Conservation (phyloP, 53 echinoderm and acorn worm species). For the Luidia sarsii region DNA sequence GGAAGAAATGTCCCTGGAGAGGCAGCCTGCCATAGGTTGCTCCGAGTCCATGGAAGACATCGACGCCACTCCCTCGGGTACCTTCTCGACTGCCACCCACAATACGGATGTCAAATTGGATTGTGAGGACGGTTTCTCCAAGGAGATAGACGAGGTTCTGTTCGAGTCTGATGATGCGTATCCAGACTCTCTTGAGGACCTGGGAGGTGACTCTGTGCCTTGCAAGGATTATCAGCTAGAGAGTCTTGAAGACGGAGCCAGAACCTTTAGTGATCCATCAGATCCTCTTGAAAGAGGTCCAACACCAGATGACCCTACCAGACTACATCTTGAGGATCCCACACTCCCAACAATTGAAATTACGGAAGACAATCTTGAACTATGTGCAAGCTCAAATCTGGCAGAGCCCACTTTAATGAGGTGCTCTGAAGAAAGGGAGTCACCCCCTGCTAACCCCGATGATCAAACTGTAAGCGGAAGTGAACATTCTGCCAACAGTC, state of each 20-base stretch:
- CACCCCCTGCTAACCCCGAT: neutral
- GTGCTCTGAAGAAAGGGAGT: neutral
- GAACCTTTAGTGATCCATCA: neutral
- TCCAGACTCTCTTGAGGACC: slow-evolving; percentile 22
- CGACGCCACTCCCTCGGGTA: neutral
- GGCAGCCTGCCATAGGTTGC: slow-evolving; percentile 61
- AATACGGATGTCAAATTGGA: neutral
- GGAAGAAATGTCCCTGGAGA: slow-evolving; percentile 6
- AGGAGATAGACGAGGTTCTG: slow-evolving; percentile 15
- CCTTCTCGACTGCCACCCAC: neutral
- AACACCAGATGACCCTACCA: too few relatives aligned
- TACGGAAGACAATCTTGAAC: neutral
- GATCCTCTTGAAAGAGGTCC: too few relatives aligned
- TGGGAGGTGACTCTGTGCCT: neutral
- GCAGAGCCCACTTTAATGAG: too few relatives aligned
- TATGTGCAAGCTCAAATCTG: neutral
- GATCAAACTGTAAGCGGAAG: neutral
- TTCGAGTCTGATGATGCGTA: slow-evolving; percentile 21
- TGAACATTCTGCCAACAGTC: too few relatives aligned
- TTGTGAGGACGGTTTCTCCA: slow-evolving; percentile 15
- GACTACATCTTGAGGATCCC: too few relatives aligned
- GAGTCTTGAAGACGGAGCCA: slow-evolving; percentile 8
- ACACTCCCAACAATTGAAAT: neutral
- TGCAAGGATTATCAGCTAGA: neutral
- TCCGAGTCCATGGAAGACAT: slow-evolving; percentile 63